A percentile compares a stretch with the other conserved stretches of the same genome.
Evolutionary conservation across 2,888 invertebrate genomes (phyloP).

Genomic region (Pristionchus mayeri): DNA sequence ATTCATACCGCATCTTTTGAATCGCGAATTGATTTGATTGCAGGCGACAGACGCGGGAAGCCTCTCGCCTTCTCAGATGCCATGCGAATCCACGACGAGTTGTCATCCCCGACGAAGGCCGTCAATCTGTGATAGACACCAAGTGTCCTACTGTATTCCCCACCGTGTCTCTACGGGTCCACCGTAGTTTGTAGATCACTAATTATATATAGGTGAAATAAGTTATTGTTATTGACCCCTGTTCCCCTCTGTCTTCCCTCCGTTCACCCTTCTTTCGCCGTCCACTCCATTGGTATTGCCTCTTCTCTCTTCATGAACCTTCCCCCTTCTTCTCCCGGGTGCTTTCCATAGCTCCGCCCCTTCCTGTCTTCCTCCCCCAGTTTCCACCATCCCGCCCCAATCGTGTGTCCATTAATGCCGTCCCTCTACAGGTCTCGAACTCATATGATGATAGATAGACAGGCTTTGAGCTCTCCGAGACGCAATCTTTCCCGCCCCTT

Average conservation of each 20-base stretch:
- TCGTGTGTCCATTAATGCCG: neutral
- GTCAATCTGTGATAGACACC: constrained; percentile 38
- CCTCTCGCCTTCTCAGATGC: constrained; percentile 68
- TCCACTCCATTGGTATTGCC: constrained; percentile 7
- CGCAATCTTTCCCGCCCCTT: neutral
- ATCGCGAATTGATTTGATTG: constrained; percentile 10
- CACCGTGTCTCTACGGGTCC: constrained; percentile 4
- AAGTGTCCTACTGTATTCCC: neutral
- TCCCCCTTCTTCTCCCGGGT: neutral
- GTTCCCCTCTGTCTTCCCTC: neutral
- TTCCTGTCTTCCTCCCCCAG: neutral
- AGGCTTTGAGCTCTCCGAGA: neutral
- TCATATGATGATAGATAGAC: neutral
- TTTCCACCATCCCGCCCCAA: neutral
- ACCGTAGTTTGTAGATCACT: neutral
- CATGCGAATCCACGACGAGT: constrained; percentile 62
- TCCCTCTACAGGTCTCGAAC: neutral
- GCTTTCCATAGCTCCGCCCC: too few species aligned
- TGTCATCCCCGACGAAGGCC: constrained; percentile 52
- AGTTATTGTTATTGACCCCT: constrained; percentile 25
- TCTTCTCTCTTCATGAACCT: constrained; percentile 8
- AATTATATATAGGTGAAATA: neutral
- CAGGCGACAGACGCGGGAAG: constrained; percentile 33
- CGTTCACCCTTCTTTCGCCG: neutral
- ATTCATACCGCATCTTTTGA: neutral